Conservation (phyloP, 2,888 invertebrate species). For the Galerucella nymphaeae region DNA sequence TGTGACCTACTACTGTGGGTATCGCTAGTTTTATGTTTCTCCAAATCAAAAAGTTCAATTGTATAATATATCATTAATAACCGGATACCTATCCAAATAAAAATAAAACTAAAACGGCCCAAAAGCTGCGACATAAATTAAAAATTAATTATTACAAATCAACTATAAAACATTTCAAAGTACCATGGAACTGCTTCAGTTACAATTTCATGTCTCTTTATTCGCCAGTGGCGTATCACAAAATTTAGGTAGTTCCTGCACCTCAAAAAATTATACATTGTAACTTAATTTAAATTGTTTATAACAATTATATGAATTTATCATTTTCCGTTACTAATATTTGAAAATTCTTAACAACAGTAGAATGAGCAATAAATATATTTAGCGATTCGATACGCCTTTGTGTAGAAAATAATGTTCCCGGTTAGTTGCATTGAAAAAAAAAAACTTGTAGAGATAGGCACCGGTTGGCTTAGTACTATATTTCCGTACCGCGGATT, state of each 20-base stretch:
- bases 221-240: background rate
- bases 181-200: background rate
- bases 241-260: background rate
- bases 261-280: no score
- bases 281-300: background rate
- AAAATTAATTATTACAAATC: background rate
- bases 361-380: constrained; percentile 6
- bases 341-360: background rate
- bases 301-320: background rate
- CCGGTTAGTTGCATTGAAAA: background rate
- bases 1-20: background rate
- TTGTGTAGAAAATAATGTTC: constrained; percentile 14
- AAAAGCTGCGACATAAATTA: background rate
- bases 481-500: constrained; percentile 27
- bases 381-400: constrained; percentile 4
- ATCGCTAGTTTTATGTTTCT: background rate
- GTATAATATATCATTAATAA: background rate
- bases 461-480: constrained; percentile 21
- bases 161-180: background rate
- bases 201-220: background rate
- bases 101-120: background rate
- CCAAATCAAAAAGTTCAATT: background rate
- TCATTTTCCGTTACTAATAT: constrained; percentile 5
- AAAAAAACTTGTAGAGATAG: background rate
- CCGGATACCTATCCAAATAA: background rate